Percentiles rank a stretch among this genome's conserved stretches.
These are phyloP conservation scores for Callospermophilus lateralis DNA, from an alignment of 2,113 vertebrate genomes.

Conservation along the genomic window DNA sequence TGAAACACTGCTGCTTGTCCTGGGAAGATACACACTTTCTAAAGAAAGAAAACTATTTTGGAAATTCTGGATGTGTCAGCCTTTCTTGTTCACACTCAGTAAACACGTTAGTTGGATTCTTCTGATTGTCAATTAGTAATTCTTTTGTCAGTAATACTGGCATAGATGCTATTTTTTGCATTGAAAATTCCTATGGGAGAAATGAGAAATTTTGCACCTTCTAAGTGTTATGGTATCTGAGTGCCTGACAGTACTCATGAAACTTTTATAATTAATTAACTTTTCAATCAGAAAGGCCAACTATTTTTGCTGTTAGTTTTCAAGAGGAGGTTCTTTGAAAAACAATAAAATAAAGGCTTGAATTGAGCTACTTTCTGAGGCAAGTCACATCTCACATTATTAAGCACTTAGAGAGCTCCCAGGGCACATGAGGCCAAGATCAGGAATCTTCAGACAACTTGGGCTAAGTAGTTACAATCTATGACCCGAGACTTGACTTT, in stretches of 20 bases:
- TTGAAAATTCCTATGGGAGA: slow-evolving; percentile 39
- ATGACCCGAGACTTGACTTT: not conserved
- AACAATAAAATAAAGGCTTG: not conserved
- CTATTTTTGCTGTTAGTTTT: slow-evolving; percentile 9
- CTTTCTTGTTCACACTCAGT: slow-evolving; percentile 80
- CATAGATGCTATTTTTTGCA: slow-evolving; percentile 70
- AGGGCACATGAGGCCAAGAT: not conserved
- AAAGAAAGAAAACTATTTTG: slow-evolving; percentile 83
- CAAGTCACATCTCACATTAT: not conserved
- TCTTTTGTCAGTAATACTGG: slow-evolving; percentile 49
- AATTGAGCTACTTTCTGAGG: not conserved
- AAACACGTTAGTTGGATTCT: slow-evolving; percentile 74
- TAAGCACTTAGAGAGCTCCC: not conserved
- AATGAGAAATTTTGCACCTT: slow-evolving; percentile 46
- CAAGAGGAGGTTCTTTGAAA: not conserved
- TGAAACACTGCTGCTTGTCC: slow-evolving; percentile 37
- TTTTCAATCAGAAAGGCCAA: slow-evolving; percentile 15
- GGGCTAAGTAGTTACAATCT: not conserved
- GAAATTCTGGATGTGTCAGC: slow-evolving; percentile 71
- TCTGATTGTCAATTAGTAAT: slow-evolving; percentile 65
- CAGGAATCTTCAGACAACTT: not conserved
- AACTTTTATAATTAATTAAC: not conserved
- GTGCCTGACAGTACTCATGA: not conserved
- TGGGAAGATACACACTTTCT: slow-evolving; percentile 67
- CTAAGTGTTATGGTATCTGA: slow-evolving; percentile 27